These are phyloP conservation scores for Eidolon helvum DNA, from an alignment of 2,113 vertebrate genomes.

Conservation along the genomic window DNA sequence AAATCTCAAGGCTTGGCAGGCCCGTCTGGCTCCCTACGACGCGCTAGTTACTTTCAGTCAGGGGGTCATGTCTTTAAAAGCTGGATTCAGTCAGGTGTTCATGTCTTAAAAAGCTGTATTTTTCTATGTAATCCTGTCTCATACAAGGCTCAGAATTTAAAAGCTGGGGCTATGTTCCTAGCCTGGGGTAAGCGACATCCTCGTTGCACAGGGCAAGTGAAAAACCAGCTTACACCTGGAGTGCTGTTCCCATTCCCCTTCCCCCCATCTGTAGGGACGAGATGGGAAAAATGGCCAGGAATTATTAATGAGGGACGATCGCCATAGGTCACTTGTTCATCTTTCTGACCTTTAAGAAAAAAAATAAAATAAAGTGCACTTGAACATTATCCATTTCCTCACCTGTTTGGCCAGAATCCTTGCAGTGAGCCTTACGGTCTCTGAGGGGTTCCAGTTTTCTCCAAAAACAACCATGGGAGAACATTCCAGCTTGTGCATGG, in stretches of 20 bases:
- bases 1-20: neutral
- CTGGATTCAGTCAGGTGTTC: neutral
- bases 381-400: constrained; percentile 48
- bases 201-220: no score
- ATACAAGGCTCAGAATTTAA: neutral
- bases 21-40: neutral
- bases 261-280: accelerated
- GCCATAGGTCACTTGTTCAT: neutral
- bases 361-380: neutral
- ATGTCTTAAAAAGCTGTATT: accelerated
- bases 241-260: neutral
- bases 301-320: neutral
- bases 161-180: neutral
- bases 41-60: neutral
- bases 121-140: neutral
- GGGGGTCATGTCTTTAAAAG: neutral
- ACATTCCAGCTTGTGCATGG: constrained; percentile 97
- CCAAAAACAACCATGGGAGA: constrained; percentile 91
- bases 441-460: constrained; percentile 94
- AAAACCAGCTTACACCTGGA: neutral
- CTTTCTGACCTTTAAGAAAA: constrained; percentile 56
- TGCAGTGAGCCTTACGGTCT: constrained; percentile 92
- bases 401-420: constrained; percentile 96
- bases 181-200: neutral
- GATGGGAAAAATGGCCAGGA: neutral